A percentile compares a stretch with the other conserved stretches of the same genome.
phyloP scores from a whole-genome alignment of 2,797 vertebrate species.

The Salarias fasciatus region DNA sequence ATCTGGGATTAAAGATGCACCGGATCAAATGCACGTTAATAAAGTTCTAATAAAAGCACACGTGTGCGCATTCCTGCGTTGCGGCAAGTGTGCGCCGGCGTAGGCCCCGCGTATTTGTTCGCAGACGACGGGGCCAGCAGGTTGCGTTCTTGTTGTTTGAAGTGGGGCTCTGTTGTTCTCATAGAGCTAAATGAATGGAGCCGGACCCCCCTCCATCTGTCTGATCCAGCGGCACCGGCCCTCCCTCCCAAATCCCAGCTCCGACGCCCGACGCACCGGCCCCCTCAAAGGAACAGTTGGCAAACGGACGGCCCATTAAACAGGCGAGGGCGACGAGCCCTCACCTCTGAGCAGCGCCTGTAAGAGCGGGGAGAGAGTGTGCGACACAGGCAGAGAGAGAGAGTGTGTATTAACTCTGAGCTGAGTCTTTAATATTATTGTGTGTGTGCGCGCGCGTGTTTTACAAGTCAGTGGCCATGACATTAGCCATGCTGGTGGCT shows the following conservation, averaged over 20 bases:
- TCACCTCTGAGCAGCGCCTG: constrained; percentile 69
- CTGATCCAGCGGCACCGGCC: constrained; percentile 79
- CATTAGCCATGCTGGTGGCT: constrained; percentile 59
- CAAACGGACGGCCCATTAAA: constrained; percentile 78
- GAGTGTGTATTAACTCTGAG: constrained; percentile 5
- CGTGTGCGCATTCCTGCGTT: constrained; percentile 58
- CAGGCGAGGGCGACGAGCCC: constrained; percentile 57
- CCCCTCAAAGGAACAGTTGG: constrained; percentile 83
- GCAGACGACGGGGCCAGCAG: constrained; percentile 72
- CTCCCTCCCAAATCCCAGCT: constrained; percentile 79
- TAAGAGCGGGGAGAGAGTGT: constrained; percentile 36
- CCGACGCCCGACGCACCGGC: constrained; percentile 70
- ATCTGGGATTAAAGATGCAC: constrained; percentile 34
- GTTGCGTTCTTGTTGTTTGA: constrained; percentile 81
- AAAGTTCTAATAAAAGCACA: constrained; percentile 60
- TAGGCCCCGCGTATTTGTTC: constrained; percentile 47
- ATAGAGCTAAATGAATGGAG: constrained; percentile 78
- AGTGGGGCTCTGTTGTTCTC: constrained; percentile 81
- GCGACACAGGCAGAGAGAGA: constrained; percentile 17
- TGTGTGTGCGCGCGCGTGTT: constrained; percentile 3
- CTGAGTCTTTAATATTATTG: not conserved
- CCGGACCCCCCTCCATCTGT: constrained; percentile 80
- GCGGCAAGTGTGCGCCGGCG: constrained; percentile 63
- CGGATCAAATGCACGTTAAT: constrained; percentile 37
- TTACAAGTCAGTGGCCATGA: constrained; percentile 58